These are phyloP conservation scores for Tragelaphus buxtoni DNA, from an alignment of 2,113 vertebrate genomes.

Conservation along the genomic window DNA sequence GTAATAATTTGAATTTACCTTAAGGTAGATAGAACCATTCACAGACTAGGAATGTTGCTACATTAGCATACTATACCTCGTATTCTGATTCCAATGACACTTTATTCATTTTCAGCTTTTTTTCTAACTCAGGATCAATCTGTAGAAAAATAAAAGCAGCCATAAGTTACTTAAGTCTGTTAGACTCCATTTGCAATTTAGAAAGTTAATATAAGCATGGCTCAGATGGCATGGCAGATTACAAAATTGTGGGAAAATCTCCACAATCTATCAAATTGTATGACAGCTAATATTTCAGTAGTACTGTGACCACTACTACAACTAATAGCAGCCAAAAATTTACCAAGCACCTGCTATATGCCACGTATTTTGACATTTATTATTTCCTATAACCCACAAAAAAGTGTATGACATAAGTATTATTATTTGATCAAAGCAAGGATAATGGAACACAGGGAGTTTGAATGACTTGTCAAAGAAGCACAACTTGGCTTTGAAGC, in stretches of 20 bases:
- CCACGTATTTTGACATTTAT: neutral
- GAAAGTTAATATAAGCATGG: neutral
- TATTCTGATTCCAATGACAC: slow-evolving; percentile 91
- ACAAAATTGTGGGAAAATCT: neutral
- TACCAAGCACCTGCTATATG: neutral
- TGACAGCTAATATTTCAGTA: neutral
- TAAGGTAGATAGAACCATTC: neutral
- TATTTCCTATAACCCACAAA: neutral
- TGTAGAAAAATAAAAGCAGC: slow-evolving; percentile 69
- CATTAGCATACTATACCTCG: slow-evolving; percentile 81
- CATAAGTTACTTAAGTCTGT: slow-evolving; percentile 17
- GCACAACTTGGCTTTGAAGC: neutral
- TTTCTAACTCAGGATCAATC: slow-evolving; percentile 87
- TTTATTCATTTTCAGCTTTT: slow-evolving; percentile 81
- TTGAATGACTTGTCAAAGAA: neutral
- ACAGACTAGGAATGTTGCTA: neutral
- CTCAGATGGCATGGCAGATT: neutral
- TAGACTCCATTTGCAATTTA: neutral
- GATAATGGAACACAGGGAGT: neutral
- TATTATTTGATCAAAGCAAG: neutral
- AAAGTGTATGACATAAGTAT: neutral
- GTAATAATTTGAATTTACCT: neutral
- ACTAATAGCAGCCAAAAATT: neutral
- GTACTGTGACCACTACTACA: neutral
- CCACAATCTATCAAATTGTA: neutral